Evolutionary conservation across 2,888 invertebrate species (phyloP), one percentile per base, ranked within the genome.

Genomic region (Thera britannica): DNA sequence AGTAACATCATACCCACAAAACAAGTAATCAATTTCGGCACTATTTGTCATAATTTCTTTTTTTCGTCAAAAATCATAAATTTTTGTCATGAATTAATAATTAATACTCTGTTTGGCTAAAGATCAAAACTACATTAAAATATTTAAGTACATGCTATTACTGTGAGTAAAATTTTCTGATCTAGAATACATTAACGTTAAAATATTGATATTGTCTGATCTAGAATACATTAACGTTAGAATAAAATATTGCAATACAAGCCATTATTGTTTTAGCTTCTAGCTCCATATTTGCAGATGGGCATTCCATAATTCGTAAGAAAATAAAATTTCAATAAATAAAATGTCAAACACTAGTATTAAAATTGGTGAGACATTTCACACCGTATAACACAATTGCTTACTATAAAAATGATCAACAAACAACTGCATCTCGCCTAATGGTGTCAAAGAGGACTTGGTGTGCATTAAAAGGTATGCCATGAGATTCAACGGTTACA

Each of bases 251-350:
- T 81, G 82, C 82, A 78, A 79, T 79, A 77, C 74, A 82, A 84
- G 84, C 83, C 79, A 81, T 77, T 75, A 80, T 51, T 56, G 38
- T 74, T 81, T 81, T 83, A 77, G 83, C 81, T 80, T 81, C 77
- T 77, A 78, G 79, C 79, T 87, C 93, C 93, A 93, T 93, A 93
- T 93, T 93, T 93, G 93, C 93, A 93, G 93, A 93, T 92, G 93
- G 87, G 84, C 92, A 92, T 84, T 81, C 85, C 84, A 84, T 87
- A 87, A 88, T 89, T 83, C 88, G 90, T 93, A 93, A 88, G 92
- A 92, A 93, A 93, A 93, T 93, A 93, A 93, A 93, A 92, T 93
- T 85, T 93, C 92, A 93, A 93, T 93, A 93, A 93, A 93, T 92
- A 90, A 93, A 57, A 91, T 91, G 92, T 91, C 91, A 89, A 92